Base-by-base conservation (phyloP, 1,140 invertebrate genomes). In the Drosophila ficusphila region DNA sequence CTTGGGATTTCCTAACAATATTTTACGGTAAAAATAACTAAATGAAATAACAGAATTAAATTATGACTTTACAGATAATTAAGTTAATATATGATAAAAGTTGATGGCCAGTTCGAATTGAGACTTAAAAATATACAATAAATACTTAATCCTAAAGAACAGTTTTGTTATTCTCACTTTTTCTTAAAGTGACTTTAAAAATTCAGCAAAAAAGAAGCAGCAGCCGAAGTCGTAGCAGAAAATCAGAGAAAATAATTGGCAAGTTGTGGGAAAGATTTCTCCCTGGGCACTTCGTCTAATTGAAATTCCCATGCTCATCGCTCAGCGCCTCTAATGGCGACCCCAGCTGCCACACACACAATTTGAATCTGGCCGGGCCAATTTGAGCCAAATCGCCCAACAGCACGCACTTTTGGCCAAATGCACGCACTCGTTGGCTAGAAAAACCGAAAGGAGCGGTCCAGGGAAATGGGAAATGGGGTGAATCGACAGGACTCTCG, bases 261-360 rank as follows among this genome's bases (percentile, higher is more conserved):
- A 52, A 60, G 61, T 65, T 48, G 61, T 76, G 72, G 72, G 71
- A 76, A 76, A 76, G 60, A 75, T 76, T 74, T 76, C 72, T 65
- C 71, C 57, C 52, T 67, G 62, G 56, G 47, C 53, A 73, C 69
- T 62, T 71, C 53, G 72, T 58, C 72, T 76, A 76, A 76, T 76
- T 76, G 72, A 76, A 76, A 76, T 76, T 76, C 72, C 72, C 72
- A 76, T 75, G 69, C 69, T 73, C 69, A 73, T 73, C 69, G 71
- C 72, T 76, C 54, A 68, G 61, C 61, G 72, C 58, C 72, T 67
- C 61, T 75, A 75, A 75, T 75, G 72, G 60, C 52, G 71, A 67
- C 69, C 69, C 69, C 69, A 73, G 69, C 69, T 73, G 69, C 68
- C 67, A 71, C 64, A 70, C 52, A 72, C 47, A 62, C 57, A 73